Conservation (phyloP, 2,888 invertebrate genomes). For the Dryobotodes eremita region DNA sequence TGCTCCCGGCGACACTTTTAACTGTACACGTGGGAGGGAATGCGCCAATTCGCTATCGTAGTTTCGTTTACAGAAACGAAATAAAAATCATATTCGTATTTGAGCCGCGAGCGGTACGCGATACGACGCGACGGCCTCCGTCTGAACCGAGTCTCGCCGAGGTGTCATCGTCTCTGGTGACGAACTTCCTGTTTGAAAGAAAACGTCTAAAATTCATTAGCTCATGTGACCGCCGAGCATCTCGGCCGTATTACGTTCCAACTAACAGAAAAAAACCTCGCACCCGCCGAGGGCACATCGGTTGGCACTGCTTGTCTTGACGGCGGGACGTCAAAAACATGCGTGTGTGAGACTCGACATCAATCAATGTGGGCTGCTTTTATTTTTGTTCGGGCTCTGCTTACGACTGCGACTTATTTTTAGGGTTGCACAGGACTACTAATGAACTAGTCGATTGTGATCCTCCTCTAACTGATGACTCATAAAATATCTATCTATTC, state of each 20-base stretch:
- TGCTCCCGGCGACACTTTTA: slow-evolving; percentile 81
- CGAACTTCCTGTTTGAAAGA: slow-evolving; percentile 80
- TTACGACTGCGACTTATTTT: slow-evolving; percentile 75
- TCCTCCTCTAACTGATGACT: slow-evolving; percentile 52
- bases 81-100: slow-evolving; percentile 75
- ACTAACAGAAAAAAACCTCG: slow-evolving; percentile 78
- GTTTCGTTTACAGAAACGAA: slow-evolving; percentile 73
- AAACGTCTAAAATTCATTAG: slow-evolving; percentile 79
- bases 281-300: slow-evolving; percentile 74
- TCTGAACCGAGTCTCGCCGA: slow-evolving; percentile 69
- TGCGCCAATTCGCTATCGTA: slow-evolving; percentile 72
- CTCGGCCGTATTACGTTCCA: slow-evolving; percentile 75
- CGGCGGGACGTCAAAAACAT: slow-evolving; percentile 85
- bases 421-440: slow-evolving; percentile 68
- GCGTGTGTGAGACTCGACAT: slow-evolving; percentile 85
- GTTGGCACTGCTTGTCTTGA: slow-evolving; percentile 85
- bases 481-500: slow-evolving; percentile 54
- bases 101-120: slow-evolving; percentile 65
- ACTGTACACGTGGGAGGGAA: slow-evolving; percentile 77
- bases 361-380: slow-evolving; percentile 86
- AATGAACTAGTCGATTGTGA: slow-evolving; percentile 63
- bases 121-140: slow-evolving; percentile 44
- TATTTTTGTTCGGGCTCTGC: slow-evolving; percentile 82
- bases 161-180: slow-evolving; percentile 72
- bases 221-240: slow-evolving; percentile 75